Evolutionary conservation across 2,113 vertebrate genomes (phyloP), one percentile per base, ranked within the genome.

Genomic region (Pseudopipra pipra): DNA sequence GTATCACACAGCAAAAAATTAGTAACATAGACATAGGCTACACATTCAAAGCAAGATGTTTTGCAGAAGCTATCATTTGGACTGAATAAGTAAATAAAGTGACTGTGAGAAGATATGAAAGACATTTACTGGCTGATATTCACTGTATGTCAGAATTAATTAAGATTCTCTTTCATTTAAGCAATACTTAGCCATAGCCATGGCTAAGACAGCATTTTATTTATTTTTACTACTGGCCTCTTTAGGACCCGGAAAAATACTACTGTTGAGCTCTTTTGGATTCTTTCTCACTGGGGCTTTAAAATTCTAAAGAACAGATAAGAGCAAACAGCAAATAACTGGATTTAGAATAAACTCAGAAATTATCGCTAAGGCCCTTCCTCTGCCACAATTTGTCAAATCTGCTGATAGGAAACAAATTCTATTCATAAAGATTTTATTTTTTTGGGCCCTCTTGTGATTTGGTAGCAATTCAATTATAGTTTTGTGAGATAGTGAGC

Each of bases 381-480:
- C 97, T 98, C 98, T 98, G 98, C 98, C 98, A 99, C 98, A 98
- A 98, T 99, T 99, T 99, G 98, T 99, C 99, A 99, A 99, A 98
- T 98, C 98, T 97, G 97, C 98, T 98, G 99, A 99, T 99, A 99
- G 98, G 98, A 99, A 99, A 98, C 98, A 99, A 99, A 99, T 99
- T 99, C 98, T 99, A 98, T 99, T 99, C 99, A 99, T 99, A 98
- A 99, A 98, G 98, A 98, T 96, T 97, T 98, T 96, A 98, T 98
- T 98, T 96, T 90, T 97, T 92, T 7, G 97, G 95, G 74, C 92
- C 94, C 98, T 98, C 96, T 98, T 98, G 98, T 98, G 98, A 99
- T 98, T 99, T 98, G 98, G 98, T 98, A 99, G 98, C 99, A 99
- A 99, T 99, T 99, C 99, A 99, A 99, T 99, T 99, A 99, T 98